Evolutionary conservation across 2,113 vertebrate genomes (phyloP).

Genomic region (Clarias gariepinus): DNA sequence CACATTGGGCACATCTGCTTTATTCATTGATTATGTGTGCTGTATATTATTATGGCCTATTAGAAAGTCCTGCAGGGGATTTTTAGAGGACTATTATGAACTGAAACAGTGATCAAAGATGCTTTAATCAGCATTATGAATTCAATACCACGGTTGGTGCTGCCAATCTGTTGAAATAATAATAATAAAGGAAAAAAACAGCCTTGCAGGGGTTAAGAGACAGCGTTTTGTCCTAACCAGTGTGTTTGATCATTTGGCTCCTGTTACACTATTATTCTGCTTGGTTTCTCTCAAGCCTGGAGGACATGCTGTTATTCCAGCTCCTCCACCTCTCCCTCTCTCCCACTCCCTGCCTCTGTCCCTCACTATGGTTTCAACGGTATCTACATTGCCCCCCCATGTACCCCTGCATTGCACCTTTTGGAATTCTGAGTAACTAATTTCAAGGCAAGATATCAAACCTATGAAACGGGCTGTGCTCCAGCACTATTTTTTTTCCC

Average conservation of each 20-base stretch:
- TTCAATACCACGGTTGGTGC: background rate
- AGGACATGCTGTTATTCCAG: conserved; percentile 27
- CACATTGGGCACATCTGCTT: background rate
- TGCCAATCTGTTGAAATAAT: background rate
- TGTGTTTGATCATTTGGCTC: conserved; percentile 25
- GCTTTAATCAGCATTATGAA: conserved; percentile 7
- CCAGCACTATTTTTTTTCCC: conserved; percentile 68
- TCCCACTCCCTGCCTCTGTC: background rate
- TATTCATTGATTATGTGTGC: background rate
- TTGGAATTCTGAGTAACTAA: conserved; percentile 82
- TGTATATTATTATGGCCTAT: background rate
- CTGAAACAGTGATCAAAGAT: background rate
- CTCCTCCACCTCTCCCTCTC: background rate
- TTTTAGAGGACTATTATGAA: background rate
- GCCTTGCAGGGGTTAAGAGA: background rate
- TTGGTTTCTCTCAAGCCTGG: background rate
- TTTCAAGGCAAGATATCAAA: conserved; percentile 80
- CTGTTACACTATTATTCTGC: conserved; percentile 18
- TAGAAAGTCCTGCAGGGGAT: background rate
- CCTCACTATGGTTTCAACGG: background rate
- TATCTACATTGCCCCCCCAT: conserved; percentile 39
- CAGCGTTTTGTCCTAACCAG: background rate
- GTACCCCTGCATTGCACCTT: conserved; percentile 72
- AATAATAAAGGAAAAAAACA: background rate
- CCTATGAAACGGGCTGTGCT: conserved; percentile 66